These are phyloP conservation scores for Ormyrus thymus DNA, from an alignment of 2,888 invertebrate genomes.

Conservation along the genomic window DNA sequence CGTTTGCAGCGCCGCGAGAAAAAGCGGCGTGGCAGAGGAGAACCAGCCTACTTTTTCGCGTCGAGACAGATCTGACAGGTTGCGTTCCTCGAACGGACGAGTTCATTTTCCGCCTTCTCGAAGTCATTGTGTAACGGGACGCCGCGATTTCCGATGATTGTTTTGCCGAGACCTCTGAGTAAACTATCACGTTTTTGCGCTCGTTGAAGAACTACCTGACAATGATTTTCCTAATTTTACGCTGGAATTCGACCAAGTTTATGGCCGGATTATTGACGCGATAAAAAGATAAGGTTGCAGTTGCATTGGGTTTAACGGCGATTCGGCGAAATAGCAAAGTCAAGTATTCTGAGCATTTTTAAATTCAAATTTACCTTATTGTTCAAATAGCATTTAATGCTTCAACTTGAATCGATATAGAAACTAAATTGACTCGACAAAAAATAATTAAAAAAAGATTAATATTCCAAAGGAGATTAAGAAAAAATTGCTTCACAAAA, in stretches of 20 bases:
- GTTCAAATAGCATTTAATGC: too few relatives aligned
- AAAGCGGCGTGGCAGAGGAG: background rate
- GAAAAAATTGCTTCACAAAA: constrained; percentile 7
- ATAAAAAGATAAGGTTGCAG: too few relatives aligned
- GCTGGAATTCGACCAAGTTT: too few relatives aligned
- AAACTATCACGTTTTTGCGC: background rate
- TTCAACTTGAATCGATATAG: too few relatives aligned
- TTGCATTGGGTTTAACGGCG: too few relatives aligned
- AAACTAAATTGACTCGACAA: background rate
- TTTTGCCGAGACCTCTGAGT: background rate
- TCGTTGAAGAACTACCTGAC: too few relatives aligned
- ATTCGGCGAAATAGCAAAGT: background rate
- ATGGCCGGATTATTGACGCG: too few relatives aligned
- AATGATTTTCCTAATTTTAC: too few relatives aligned
- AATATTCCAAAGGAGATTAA: constrained; percentile 7
- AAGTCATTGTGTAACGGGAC: background rate
- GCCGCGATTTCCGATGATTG: background rate
- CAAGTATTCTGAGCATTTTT: background rate
- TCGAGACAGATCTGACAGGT: constrained; percentile 13
- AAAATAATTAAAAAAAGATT: constrained; percentile 26
- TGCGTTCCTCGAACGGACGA: background rate
- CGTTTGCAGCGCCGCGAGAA: background rate
- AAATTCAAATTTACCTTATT: background rate
- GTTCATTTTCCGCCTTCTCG: background rate
- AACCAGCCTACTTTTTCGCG: too few relatives aligned